Evolutionary conservation across 2,113 vertebrate species (phyloP).

Genomic region (Chaenocephalus aceratus): DNA sequence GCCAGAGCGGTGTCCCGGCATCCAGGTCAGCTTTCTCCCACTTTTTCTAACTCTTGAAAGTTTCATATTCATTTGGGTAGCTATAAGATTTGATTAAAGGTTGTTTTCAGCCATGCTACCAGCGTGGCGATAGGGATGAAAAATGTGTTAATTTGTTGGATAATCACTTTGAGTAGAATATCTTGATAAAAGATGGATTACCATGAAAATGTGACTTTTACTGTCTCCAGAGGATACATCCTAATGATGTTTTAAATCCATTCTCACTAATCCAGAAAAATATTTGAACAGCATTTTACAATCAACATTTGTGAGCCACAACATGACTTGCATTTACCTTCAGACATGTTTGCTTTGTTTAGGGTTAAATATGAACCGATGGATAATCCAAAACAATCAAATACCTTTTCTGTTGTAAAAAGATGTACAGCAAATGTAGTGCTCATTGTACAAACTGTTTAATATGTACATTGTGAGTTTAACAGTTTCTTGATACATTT

Average conservation of each 20-base stretch:
- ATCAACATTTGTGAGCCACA: not conserved
- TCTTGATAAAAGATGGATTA: not conserved
- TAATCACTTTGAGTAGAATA: not conserved
- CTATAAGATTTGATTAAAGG: not conserved
- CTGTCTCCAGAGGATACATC: not conserved
- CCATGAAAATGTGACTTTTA: not conserved
- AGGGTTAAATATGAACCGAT: not conserved
- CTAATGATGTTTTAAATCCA: not conserved
- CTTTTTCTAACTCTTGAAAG: not conserved
- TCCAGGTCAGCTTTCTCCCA: constrained; percentile 82
- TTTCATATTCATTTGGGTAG: not conserved
- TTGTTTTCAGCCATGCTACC: not conserved
- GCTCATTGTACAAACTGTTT: not conserved
- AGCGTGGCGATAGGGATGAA: not conserved
- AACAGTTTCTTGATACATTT: not conserved
- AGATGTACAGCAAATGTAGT: not conserved
- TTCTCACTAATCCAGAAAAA: not conserved
- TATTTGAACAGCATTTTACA: not conserved
- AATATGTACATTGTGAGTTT: not conserved
- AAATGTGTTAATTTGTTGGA: not conserved
- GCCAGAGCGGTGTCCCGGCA: constrained; percentile 81
- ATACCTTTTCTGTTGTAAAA: not conserved
- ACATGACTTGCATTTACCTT: not conserved
- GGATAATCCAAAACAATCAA: not conserved
- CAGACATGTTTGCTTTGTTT: not conserved